Conservation (phyloP, 2,797 vertebrate genomes). For the Pantherophis alleghaniensis region DNA sequence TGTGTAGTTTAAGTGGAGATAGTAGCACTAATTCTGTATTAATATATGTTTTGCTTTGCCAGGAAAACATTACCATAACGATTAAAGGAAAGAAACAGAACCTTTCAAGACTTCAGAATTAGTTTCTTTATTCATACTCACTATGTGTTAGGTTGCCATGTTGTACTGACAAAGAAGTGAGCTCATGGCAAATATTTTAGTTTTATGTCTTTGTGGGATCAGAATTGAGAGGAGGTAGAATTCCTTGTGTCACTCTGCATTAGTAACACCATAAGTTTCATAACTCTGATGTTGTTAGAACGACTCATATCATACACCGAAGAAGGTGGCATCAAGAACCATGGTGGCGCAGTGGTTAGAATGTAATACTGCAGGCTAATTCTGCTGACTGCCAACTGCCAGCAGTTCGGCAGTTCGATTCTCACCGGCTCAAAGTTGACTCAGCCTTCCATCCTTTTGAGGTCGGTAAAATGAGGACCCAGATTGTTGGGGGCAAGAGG, state of each 20-base stretch:
- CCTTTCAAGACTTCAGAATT: background rate
- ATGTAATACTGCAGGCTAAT: background rate
- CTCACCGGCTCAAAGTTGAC: background rate
- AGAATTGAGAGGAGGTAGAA: background rate
- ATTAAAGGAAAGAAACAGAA: background rate
- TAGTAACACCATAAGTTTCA: background rate
- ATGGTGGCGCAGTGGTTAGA: background rate
- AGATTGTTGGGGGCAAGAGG: background rate
- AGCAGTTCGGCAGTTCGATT: background rate
- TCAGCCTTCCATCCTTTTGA: background rate
- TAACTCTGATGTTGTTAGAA: background rate
- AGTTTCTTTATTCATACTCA: background rate
- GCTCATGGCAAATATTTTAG: background rate
- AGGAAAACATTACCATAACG: background rate
- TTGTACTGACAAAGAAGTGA: background rate
- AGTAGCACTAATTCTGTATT: conserved; percentile 5
- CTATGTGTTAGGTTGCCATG: background rate
- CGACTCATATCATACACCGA: background rate
- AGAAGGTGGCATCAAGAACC: background rate
- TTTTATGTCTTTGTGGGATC: background rate
- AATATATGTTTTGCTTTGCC: background rate
- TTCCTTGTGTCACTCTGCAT: background rate
- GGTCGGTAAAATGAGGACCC: background rate
- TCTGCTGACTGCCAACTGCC: background rate
- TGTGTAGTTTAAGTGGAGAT: background rate